These are phyloP conservation scores for Columba janthina DNA, from an alignment of 2,113 vertebrate species.

Conservation along the genomic window DNA sequence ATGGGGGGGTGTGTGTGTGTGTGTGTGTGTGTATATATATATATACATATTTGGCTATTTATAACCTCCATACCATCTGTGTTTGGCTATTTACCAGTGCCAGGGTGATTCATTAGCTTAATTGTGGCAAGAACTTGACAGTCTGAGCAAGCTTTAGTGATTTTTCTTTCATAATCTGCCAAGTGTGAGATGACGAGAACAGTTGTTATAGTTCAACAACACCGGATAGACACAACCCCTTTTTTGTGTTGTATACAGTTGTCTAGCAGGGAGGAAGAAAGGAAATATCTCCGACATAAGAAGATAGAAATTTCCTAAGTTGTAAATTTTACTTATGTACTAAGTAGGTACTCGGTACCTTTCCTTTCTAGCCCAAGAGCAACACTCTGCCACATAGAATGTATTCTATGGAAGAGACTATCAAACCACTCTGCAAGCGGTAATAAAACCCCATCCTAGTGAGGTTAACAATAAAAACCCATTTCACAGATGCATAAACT, in stretches of 20 bases:
- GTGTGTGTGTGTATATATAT: too few relatives aligned
- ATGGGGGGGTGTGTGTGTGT: not conserved
- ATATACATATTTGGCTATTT: not conserved
- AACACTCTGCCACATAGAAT: not conserved
- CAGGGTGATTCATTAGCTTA: not conserved
- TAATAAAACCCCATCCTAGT: not conserved
- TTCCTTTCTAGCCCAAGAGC: not conserved
- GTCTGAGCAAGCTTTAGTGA: not conserved
- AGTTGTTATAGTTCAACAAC: not conserved
- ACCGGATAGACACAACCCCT: not conserved
- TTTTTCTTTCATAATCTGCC: slow-evolving; percentile 47
- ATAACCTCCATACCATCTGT: not conserved
- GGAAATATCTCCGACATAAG: not conserved
- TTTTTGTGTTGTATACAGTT: not conserved
- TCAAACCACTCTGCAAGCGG: not conserved
- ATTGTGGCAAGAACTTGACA: not conserved
- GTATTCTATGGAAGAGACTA: not conserved
- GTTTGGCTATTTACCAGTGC: not conserved
- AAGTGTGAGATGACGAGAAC: not conserved
- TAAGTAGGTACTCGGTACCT: not conserved
- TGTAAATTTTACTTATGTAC: slow-evolving; percentile 4
- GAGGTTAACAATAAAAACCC: not conserved
- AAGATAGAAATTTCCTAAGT: not conserved
- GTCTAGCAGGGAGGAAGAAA: not conserved
- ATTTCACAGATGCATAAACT: slow-evolving; percentile 35